Percentiles rank a stretch among this genome's conserved stretches.
Evolutionary conservation across 2,888 invertebrate genomes (phyloP).

Genomic region (Spialia ferax): DNA sequence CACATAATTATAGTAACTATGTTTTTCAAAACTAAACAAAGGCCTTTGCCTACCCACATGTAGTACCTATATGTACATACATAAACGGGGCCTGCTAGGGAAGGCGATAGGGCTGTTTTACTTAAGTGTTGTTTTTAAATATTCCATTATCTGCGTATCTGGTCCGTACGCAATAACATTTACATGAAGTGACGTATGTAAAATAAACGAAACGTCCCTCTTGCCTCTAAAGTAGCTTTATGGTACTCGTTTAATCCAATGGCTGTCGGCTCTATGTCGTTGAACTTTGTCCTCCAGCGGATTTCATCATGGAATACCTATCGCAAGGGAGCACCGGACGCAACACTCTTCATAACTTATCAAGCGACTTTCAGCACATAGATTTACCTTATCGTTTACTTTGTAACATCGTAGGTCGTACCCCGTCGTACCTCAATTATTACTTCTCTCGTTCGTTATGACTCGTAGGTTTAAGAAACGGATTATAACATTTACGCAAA

Average conservation of each 20-base stretch:
- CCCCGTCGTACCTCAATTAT: too few species aligned
- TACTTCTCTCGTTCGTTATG: not conserved
- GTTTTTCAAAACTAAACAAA: too few species aligned
- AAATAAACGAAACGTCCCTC: too few species aligned
- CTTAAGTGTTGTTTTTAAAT: too few species aligned
- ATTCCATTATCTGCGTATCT: too few species aligned
- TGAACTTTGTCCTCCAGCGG: not conserved
- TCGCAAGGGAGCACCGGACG: not conserved
- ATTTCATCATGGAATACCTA: not conserved
- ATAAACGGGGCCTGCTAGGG: too few species aligned
- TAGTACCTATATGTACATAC: too few species aligned
- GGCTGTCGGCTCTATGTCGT: not conserved
- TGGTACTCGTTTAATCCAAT: not conserved
- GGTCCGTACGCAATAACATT: too few species aligned
- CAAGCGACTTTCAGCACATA: not conserved
- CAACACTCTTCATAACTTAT: not conserved
- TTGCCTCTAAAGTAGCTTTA: not conserved
- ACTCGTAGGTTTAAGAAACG: not conserved
- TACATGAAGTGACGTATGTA: too few species aligned
- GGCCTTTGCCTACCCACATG: too few species aligned
- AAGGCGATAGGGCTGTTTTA: too few species aligned
- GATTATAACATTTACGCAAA: not conserved
- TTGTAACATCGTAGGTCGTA: not conserved
- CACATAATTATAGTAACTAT: too few species aligned
- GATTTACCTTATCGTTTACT: not conserved